These are phyloP conservation scores for Drosophila paranaensis DNA, from an alignment of 2,888 invertebrate species.

Conservation along the genomic window DNA sequence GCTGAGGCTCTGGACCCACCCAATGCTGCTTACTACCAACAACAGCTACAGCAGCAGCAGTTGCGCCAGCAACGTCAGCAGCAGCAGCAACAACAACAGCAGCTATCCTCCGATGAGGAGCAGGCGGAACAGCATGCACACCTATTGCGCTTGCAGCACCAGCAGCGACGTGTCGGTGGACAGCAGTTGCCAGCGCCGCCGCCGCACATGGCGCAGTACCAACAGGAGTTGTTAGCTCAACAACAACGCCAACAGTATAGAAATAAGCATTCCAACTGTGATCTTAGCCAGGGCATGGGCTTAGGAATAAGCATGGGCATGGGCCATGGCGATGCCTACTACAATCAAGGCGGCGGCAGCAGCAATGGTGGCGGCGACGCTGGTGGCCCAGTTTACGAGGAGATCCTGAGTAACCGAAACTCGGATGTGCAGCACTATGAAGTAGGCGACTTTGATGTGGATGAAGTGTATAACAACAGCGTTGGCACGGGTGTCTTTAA, in stretches of 20 bases:
- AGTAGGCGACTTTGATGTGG: conserved; percentile 78
- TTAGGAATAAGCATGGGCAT: conserved; percentile 55
- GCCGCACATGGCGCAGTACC: conserved; percentile 76
- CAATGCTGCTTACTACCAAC: conserved; percentile 71
- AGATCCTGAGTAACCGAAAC: conserved; percentile 83
- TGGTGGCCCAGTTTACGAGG: conserved; percentile 84
- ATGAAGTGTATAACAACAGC: conserved; percentile 76
- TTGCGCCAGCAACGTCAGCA: conserved; percentile 46
- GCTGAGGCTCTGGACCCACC: conserved; percentile 81
- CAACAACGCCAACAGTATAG: conserved; percentile 76
- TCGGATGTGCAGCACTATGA: conserved; percentile 82
- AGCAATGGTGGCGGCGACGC: conserved; percentile 52
- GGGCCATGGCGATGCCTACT: conserved; percentile 76
- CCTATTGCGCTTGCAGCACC: conserved; percentile 77
- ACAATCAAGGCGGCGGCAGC: conserved; percentile 73
- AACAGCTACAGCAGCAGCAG: conserved; percentile 68
- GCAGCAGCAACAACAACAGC: conserved; percentile 76
- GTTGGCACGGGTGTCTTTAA: conserved; percentile 69
- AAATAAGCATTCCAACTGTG: conserved; percentile 84
- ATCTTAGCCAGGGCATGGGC: conserved; percentile 72
- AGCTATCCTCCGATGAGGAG: conserved; percentile 82
- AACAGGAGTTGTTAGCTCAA: conserved; percentile 68
- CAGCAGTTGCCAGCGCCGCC: conserved; percentile 73
- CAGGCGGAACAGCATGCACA: conserved; percentile 82
- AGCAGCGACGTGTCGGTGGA: conserved; percentile 71